Evolutionary conservation across 1,140 invertebrate species (phyloP).

Genomic region (Lasioglossum baleicum): DNA sequence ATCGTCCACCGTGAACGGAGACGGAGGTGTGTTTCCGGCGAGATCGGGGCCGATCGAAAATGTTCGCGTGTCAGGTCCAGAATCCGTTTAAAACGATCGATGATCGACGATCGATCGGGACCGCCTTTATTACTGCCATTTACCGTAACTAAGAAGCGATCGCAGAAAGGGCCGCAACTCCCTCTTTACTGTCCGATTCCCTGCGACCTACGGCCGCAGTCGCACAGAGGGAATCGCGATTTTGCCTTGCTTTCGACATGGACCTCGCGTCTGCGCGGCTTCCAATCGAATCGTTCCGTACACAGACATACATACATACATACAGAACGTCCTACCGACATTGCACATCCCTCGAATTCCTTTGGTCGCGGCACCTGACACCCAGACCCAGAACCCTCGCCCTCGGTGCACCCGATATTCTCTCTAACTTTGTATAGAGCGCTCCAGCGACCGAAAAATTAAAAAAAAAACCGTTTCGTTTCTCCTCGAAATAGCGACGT

Average conservation of each 20-base stretch:
- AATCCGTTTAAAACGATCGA: constrained; percentile 3
- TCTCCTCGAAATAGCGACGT: constrained; percentile 1
- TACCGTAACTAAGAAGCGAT: constrained; percentile 39
- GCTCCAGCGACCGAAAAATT: constrained; percentile 8
- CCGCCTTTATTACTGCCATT: constrained; percentile 41
- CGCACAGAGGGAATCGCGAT: not conserved
- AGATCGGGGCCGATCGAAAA: not conserved
- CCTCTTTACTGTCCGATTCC: not conserved
- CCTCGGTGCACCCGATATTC: not conserved
- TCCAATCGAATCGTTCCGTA: not conserved
- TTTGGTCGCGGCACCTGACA: not conserved
- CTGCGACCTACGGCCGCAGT: no score
- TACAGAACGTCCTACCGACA: no score
- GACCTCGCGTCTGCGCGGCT: not conserved
- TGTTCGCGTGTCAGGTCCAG: constrained; percentile 15
- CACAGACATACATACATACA: not conserved
- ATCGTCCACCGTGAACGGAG: not conserved
- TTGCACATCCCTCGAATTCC: not conserved
- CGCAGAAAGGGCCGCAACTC: constrained; percentile 5
- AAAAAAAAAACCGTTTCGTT: constrained; percentile 2
- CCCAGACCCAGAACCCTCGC: not conserved
- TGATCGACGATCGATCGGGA: constrained; percentile 9
- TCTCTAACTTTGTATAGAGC: constrained; percentile 32
- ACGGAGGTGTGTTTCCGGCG: not conserved
- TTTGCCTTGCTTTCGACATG: constrained; percentile 36